Conservation (phyloP, 2,113 vertebrate species). For the Myotis brandtii region DNA sequence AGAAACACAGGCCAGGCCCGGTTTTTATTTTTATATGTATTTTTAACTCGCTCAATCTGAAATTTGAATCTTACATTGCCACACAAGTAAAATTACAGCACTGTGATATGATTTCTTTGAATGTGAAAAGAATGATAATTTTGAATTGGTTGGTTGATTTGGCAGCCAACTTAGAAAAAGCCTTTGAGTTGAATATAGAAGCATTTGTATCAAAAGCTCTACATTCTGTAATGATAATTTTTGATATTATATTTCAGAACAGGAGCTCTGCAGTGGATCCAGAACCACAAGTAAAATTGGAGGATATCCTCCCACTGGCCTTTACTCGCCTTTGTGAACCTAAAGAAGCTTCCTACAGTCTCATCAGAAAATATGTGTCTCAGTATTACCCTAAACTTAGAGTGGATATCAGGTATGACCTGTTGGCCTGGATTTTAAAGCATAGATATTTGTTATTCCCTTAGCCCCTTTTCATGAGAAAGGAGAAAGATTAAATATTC, state of each 20-base stretch:
- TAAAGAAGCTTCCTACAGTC: constrained; percentile 97
- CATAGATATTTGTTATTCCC: background rate
- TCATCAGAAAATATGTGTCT: constrained; percentile 98
- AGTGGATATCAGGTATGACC: constrained; percentile 92
- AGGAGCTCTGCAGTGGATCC: constrained; percentile 69
- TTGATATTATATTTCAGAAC: constrained; percentile 85
- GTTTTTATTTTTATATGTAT: background rate
- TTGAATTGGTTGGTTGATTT: background rate
- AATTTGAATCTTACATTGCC: constrained; percentile 1
- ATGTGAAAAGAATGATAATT: background rate
- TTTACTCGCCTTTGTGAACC: constrained; percentile 98
- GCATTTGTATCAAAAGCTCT: background rate
- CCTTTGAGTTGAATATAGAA: background rate
- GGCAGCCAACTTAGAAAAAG: background rate
- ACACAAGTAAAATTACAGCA: background rate
- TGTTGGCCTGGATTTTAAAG: background rate
- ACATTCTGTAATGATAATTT: background rate
- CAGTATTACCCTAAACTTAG: constrained; percentile 97
- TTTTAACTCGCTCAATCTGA: background rate
- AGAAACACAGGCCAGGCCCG: too few relatives aligned
- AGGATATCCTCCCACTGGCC: constrained; percentile 95
- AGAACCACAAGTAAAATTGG: constrained; percentile 92
- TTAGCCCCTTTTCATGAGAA: background rate
- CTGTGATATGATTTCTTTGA: constrained; percentile 15
- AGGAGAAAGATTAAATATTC: constrained; percentile 4